Base-by-base conservation (phyloP, 2,888 invertebrate genomes). In the Tortrix viridana region DNA sequence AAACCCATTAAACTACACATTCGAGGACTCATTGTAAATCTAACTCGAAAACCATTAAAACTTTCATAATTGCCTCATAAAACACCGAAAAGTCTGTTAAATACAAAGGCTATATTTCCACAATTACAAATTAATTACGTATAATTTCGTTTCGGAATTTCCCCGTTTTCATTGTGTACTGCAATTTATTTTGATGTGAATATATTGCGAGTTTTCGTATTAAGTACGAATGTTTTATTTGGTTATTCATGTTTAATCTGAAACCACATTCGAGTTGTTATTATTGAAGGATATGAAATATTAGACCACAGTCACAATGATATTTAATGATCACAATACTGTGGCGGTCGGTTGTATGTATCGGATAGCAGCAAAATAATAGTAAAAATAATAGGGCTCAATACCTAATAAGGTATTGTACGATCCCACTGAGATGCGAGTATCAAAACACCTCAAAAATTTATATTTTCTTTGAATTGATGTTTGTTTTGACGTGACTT, bases 61-160 rank as follows among this genome's bases (percentile, higher is more conserved):
- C 53, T 48, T 63, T 58, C 48, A 38, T 59, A 59, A 53, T 59
- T 18, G 46, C 26, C 19, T 38, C 23, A 41, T 52, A 46, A 62
- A 50, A 22, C 19, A 54, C 20, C 20, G 14, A 6, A n/a, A 22
- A 22, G 7, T 41, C 41, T n/a, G 38, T 41, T 22, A 55, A 49
- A 56, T 44, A 56, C 61, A 50, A 56, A 23, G 50, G 54, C 44
- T 19, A 18, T 26, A 52, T 56, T 16, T 61, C 23, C 50, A 37
- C 37, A 60, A 60, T 60, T 47, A 54, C 60, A 46, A 47, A 60
- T 54, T 56, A 56, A 56, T 62, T 49, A 56, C 56, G 23, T 37
- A 50, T 62, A 62, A 62, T 56, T 50, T 19, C 38, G 44, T 55
- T 38, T 0, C 5, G 19, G 1, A 55, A 60, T 32, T 49, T 43